Evolutionary conservation across 2,113 vertebrate genomes (phyloP), one percentile per base, ranked within the genome.

Genomic region (Plectropomus leopardus): DNA sequence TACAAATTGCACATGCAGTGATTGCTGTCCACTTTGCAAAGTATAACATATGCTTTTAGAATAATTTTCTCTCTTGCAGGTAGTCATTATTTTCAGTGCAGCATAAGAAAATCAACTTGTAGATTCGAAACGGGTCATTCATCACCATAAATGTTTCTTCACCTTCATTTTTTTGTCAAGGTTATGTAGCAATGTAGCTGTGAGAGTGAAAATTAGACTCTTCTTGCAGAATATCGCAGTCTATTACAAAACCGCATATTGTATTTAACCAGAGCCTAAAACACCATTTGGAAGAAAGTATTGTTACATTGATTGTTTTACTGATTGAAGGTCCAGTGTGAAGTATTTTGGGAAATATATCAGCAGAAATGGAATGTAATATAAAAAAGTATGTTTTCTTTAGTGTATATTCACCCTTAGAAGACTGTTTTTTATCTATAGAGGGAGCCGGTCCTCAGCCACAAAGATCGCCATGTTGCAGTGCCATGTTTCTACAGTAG

Each of bases 101-200:
- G 21, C 48, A 15, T 30, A 28, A 54, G 66, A 68, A 82, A 84
- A 82, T 86, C 45, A 73, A 74, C 66, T 66, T 15, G 24, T 69
- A 69, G 72, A 85, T 34, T 54, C 74, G 28, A 67, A 75, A 53
- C 8, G 44, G n/a, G 68, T 40, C 57, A 88, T 88, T 76, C 78
- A 80, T 88, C 89, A 86, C 54, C 3, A 17, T 28, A 30, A 50
- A 34, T 45, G 32, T 79, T 80, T 90, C 40, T 66, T 70, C 72
- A 76, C 59, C 50, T 82, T 86, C 51, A 16, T 32, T 82, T 51
- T 51, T 78, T 73, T 45, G 60, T 80, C 78, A 91, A 89, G 78
- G 87, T 87, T 71, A 89, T 48, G 21, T n/a, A 26, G 60, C 36
- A 59, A 60, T 68, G 47, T 0, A 40, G 45, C 11, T 63, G 66